Evolutionary conservation across 1,140 invertebrate species (phyloP), one percentile per base, ranked within the genome.

Genomic region (Lepidostoma basale): DNA sequence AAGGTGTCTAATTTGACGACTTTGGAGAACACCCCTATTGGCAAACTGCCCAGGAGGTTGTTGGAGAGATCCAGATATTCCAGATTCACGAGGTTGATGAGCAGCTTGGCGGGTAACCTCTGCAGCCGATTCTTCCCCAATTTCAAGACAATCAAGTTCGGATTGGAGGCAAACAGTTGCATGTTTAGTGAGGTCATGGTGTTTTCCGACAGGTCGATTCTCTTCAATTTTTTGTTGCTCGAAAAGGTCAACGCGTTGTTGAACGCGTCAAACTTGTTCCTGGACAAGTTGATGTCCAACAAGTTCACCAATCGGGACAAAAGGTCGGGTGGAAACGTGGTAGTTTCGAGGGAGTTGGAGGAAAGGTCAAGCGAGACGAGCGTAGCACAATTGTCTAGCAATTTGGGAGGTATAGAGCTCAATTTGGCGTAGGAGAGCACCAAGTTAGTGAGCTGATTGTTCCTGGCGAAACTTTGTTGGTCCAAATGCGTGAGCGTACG

Each of bases 141-240:
- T 12, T 40, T 30, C n/a, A 65, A 16, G 1, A 42, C 20, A 2
- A 26, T 6, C 6, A 65, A 14, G 14, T 54, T n/a, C 12, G 20
- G 10, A 28, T 65, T 65, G 1, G 14, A 16, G 12, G 3, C 14
- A 54, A 65, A 56, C 33, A 54, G 14, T 10, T 16, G 22, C 0
- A 3, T 25, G 18, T 14, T 12, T 14, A 63, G 8, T 9, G 8
- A 1, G 9, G 20, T 65, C 6, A 65, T 23, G n/a, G 12, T 10
- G 20, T 65, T 65, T 22, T 26, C 30, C 3, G 62, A 65, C 33
- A 65, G 10, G 33, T 65, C 47, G 16, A 65, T n/a, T 8, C 14
- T 30, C 30, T 8, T 33, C 3, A 69, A 30, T 3, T 52, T 40
- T 2, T 6, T 6, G 26, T 54, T 56, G 18, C 20, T 25, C 3